A percentile compares a stretch with the other conserved stretches of the same genome.
Conservation (phyloP, 2,113 vertebrate genomes). For the Hypomesus transpacificus region DNA sequence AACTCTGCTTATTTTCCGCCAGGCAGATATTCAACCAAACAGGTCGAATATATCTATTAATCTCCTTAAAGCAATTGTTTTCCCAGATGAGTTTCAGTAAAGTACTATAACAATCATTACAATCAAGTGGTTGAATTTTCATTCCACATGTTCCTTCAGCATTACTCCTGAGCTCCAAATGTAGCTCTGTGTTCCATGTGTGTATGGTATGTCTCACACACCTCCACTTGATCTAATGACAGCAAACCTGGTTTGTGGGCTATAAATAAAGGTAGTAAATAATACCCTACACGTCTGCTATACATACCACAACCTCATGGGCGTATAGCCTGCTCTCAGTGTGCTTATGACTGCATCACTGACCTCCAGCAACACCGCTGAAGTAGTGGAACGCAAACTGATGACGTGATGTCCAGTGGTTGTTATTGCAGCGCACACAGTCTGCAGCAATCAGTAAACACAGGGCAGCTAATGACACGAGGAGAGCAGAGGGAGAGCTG, state of each 20-base stretch:
- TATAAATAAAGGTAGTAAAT: not conserved
- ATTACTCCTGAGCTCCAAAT: not conserved
- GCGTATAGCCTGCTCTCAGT: not conserved
- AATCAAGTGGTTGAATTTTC: not conserved
- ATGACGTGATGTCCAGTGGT: slow-evolving; percentile 29
- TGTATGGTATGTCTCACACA: no score
- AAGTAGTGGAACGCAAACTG: not conserved
- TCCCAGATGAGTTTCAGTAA: no score
- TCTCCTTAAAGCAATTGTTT: no score
- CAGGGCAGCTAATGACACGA: slow-evolving; percentile 65
- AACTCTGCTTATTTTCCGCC: no score
- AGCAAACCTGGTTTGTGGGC: not conserved
- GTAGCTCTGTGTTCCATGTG: not conserved
- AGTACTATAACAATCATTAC: no score
- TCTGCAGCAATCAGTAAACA: slow-evolving; percentile 57
- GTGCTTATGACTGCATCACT: not conserved
- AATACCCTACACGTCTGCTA: no score
- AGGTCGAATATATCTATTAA: no score
- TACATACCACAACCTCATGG: no score
- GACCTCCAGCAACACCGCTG: not conserved
- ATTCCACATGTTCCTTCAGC: not conserved
- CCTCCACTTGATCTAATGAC: not conserved
- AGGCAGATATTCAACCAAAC: not conserved
- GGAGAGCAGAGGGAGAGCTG: slow-evolving; percentile 60
- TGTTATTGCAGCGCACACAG: slow-evolving; percentile 47